Percentiles rank a stretch among this genome's conserved stretches.
Evolutionary conservation across 2,888 invertebrate species (phyloP).

Genomic region (Drosophila borealis): DNA sequence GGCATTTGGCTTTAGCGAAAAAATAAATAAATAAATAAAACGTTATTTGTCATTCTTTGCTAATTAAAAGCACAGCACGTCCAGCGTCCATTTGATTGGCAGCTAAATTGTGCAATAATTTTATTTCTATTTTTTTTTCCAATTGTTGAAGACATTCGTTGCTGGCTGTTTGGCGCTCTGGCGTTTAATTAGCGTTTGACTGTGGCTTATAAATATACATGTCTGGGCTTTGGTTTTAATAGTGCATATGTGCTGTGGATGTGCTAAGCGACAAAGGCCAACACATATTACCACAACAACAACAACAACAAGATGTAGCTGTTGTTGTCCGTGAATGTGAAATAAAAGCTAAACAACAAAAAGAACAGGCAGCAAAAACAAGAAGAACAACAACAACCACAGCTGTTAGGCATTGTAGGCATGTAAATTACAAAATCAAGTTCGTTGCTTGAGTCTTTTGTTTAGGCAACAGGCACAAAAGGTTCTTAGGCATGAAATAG

Average conservation of each 20-base stretch:
- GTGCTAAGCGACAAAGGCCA: constrained; percentile 72
- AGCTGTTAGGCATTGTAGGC: constrained; percentile 42
- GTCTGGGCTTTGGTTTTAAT: constrained; percentile 36
- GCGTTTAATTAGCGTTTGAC: constrained; percentile 71
- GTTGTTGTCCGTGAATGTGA: constrained; percentile 72
- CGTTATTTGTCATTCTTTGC: constrained; percentile 64
- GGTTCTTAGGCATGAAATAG: constrained; percentile 73
- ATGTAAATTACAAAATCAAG: constrained; percentile 80
- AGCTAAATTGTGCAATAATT: constrained; percentile 69
- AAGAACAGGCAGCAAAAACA: constrained; percentile 10
- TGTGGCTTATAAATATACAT: constrained; percentile 67
- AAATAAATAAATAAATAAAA: constrained; percentile 5
- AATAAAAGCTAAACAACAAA: constrained; percentile 59
- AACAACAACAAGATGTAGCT: constrained; percentile 15
- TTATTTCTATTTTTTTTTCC: constrained; percentile 13
- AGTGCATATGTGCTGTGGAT: constrained; percentile 38
- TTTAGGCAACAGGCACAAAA: constrained; percentile 63
- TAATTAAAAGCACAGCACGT: constrained; percentile 71
- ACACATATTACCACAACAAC: constrained; percentile 19
- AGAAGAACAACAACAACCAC: constrained; percentile 5
- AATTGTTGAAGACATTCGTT: constrained; percentile 43
- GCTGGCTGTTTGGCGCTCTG: constrained; percentile 25
- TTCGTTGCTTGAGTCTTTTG: constrained; percentile 81
- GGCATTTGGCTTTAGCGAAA: constrained; percentile 55
- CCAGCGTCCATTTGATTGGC: constrained; percentile 66